phyloP scores from a whole-genome alignment of 2,888 invertebrate genomes.

The Nomada goodeniana region DNA sequence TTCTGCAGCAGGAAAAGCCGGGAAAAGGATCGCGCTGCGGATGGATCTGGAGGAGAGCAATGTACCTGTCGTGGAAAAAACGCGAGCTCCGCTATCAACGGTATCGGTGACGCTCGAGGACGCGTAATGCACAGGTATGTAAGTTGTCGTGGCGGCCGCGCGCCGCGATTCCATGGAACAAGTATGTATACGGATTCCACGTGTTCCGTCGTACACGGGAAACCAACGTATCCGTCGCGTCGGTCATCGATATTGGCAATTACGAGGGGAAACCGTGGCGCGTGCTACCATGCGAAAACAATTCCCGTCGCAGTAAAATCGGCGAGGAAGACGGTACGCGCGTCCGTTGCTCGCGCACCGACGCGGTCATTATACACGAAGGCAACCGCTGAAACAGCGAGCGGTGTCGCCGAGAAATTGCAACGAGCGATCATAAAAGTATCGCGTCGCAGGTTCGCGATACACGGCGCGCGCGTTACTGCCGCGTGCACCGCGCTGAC shows the following conservation, averaged over 20 bases:
- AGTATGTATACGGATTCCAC: neutral
- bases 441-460: slow-evolving; percentile 66
- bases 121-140: slow-evolving; percentile 72
- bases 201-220: neutral
- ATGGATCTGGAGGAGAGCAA: slow-evolving; percentile 69
- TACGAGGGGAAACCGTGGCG: neutral
- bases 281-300: neutral
- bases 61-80: slow-evolving; percentile 61
- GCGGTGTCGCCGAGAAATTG: slow-evolving; percentile 69
- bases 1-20: slow-evolving; percentile 41
- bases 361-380: slow-evolving; percentile 45
- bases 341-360: slow-evolving; percentile 33
- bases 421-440: slow-evolving; percentile 68
- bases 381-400: slow-evolving; percentile 63
- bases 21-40: slow-evolving; percentile 34
- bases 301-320: slow-evolving; percentile 1
- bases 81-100: slow-evolving; percentile 63
- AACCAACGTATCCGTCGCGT: neutral
- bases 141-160: slow-evolving; percentile 40
- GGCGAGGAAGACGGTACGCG: neutral
- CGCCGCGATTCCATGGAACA: slow-evolving; percentile 30
- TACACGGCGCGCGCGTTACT: slow-evolving; percentile 46
- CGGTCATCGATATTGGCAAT: neutral
- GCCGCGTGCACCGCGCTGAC: slow-evolving; percentile 33
- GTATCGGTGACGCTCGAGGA: slow-evolving; percentile 66